These are phyloP conservation scores for Rhincodon typus DNA, from an alignment of 2,797 vertebrate species.

Conservation along the genomic window DNA sequence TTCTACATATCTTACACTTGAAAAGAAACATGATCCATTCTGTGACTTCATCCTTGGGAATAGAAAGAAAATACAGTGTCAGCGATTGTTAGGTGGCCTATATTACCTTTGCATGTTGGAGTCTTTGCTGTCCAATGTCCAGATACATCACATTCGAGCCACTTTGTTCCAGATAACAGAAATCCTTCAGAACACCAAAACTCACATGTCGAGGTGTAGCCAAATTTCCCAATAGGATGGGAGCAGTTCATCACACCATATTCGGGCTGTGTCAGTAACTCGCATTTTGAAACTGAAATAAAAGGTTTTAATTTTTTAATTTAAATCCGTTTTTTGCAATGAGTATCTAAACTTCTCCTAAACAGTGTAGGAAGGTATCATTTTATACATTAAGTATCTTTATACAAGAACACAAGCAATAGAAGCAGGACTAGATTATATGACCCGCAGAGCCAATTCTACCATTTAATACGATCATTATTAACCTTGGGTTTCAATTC, in stretches of 20 bases:
- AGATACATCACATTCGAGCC: constrained; percentile 48
- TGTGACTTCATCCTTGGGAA: not conserved
- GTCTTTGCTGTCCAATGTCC: constrained; percentile 53
- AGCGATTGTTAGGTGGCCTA: not conserved
- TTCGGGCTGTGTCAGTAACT: constrained; percentile 31
- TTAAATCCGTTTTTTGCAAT: not conserved
- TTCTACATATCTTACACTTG: not conserved
- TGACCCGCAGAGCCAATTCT: no score
- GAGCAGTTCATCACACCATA: constrained; percentile 44
- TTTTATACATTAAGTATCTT: no score
- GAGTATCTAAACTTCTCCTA: not conserved
- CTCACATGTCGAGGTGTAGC: constrained; percentile 32
- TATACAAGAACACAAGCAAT: no score
- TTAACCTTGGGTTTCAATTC: no score
- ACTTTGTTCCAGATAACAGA: constrained; percentile 48
- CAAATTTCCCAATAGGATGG: constrained; percentile 37
- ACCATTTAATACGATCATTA: no score
- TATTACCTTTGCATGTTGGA: constrained; percentile 55
- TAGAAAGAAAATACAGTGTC: not conserved
- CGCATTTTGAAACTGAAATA: constrained; percentile 51
- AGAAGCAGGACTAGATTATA: no score
- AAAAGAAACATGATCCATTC: not conserved
- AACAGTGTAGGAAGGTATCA: no score
- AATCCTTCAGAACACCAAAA: constrained; percentile 59
- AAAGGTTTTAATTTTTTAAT: not conserved